Conservation (phyloP, 1,140 invertebrate genomes). For the Mya arenaria region DNA sequence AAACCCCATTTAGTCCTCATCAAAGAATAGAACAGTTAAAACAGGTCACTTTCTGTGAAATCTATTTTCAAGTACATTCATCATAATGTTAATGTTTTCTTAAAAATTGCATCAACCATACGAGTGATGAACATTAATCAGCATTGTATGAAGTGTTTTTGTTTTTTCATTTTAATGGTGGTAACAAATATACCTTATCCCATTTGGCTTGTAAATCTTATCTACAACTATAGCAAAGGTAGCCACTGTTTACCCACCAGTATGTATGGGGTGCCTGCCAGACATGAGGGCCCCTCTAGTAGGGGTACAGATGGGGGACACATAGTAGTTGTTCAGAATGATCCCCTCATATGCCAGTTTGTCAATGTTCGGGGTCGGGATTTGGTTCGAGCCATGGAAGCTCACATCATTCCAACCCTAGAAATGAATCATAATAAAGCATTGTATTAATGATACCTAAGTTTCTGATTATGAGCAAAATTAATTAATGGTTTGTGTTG, state of each 20-base stretch:
- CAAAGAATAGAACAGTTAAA: background rate
- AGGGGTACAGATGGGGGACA: conserved; percentile 79
- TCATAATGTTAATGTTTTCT: too few relatives aligned
- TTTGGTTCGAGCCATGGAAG: conserved; percentile 92
- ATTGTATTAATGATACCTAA: too few relatives aligned
- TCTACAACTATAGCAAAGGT: background rate
- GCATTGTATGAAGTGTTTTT: too few relatives aligned
- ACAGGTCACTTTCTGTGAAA: background rate
- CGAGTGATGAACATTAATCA: too few relatives aligned
- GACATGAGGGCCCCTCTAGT: conserved; percentile 76
- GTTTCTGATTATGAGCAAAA: too few relatives aligned
- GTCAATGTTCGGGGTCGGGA: conserved; percentile 78
- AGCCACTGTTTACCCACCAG: conserved; percentile 59
- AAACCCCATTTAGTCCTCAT: background rate
- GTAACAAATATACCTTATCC: too few relatives aligned
- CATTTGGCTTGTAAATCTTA: too few relatives aligned
- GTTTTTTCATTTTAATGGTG: too few relatives aligned
- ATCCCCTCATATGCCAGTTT: conserved; percentile 74
- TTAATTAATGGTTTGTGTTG: too few relatives aligned
- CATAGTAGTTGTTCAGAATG: conserved; percentile 79
- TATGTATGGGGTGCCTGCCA: conserved; percentile 75
- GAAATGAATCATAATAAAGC: too few relatives aligned
- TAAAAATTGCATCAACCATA: too few relatives aligned
- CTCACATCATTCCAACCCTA: conserved; percentile 96
- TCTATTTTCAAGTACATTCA: too few relatives aligned